These are phyloP conservation scores for Fistularia commersonii DNA, from an alignment of 2,797 vertebrate genomes.

Conservation along the genomic window DNA sequence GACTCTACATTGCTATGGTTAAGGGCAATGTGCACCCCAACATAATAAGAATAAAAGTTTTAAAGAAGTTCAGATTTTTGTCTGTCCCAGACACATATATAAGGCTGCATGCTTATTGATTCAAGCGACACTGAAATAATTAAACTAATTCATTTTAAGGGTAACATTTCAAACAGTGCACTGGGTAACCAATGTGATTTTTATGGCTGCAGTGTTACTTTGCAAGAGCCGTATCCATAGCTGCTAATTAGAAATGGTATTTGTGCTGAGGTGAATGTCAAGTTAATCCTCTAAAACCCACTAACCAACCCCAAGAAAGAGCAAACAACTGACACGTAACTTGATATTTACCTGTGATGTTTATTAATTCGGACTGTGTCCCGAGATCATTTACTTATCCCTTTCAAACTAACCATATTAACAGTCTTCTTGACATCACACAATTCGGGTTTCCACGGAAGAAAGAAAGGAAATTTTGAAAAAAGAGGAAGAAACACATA, in stretches of 20 bases:
- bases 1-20: too few relatives aligned
- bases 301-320: constrained; percentile 1
- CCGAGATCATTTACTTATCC: constrained; percentile 45
- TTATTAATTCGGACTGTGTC: constrained; percentile 27
- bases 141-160: too few relatives aligned
- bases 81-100: too few relatives aligned
- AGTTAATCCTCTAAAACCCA: constrained; percentile 13
- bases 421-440: constrained; percentile 35
- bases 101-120: too few relatives aligned
- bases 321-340: constrained; percentile 1
- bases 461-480: too few relatives aligned
- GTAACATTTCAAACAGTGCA: background rate
- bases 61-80: too few relatives aligned
- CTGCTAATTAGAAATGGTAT: constrained; percentile 8
- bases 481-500: too few relatives aligned
- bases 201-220: background rate
- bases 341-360: constrained; percentile 24
- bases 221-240: constrained; percentile 7
- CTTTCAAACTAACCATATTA: constrained; percentile 54
- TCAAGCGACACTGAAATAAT: too few relatives aligned
- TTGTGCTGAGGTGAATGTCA: constrained; percentile 21
- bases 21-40: too few relatives aligned
- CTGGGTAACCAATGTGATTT: constrained; percentile 11
- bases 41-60: too few relatives aligned
- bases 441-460: constrained; percentile 45